These are phyloP conservation scores for Oreochromis tanganicae DNA, from an alignment of 2,113 vertebrate species.

Conservation along the genomic window DNA sequence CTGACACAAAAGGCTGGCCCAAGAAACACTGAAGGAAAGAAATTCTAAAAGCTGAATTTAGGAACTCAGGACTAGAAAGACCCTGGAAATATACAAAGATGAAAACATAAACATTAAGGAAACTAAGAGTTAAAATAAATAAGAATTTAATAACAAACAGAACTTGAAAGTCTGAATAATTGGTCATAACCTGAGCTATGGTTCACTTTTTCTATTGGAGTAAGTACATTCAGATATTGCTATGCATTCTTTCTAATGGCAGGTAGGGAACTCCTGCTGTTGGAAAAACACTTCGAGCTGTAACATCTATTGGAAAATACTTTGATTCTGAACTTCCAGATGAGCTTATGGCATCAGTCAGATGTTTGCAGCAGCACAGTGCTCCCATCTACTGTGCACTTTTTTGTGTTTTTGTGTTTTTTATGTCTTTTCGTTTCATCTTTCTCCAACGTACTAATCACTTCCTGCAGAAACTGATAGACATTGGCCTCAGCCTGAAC, in stretches of 20 bases:
- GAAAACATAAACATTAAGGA: neutral
- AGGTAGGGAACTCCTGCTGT: neutral
- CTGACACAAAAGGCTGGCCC: neutral
- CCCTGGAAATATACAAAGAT: neutral
- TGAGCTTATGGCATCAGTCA: neutral
- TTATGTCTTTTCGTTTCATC: neutral
- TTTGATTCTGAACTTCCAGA: neutral
- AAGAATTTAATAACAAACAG: neutral
- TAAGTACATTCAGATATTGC: neutral
- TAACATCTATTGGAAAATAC: neutral
- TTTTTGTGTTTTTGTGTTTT: neutral
- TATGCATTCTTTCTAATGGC: neutral
- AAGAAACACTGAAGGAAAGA: neutral
- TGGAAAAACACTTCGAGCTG: neutral
- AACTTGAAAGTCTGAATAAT: neutral
- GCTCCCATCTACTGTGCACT: neutral
- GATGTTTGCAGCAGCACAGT: neutral
- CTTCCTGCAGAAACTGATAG: neutral
- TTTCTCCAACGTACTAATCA: neutral
- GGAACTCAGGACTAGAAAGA: neutral
- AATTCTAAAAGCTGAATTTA: neutral
- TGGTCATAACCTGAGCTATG: neutral
- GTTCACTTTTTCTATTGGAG: neutral
- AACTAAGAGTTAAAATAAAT: neutral
- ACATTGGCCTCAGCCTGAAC: neutral